Conservation (phyloP, 2,113 vertebrate species). For the Pionites leucogaster region DNA sequence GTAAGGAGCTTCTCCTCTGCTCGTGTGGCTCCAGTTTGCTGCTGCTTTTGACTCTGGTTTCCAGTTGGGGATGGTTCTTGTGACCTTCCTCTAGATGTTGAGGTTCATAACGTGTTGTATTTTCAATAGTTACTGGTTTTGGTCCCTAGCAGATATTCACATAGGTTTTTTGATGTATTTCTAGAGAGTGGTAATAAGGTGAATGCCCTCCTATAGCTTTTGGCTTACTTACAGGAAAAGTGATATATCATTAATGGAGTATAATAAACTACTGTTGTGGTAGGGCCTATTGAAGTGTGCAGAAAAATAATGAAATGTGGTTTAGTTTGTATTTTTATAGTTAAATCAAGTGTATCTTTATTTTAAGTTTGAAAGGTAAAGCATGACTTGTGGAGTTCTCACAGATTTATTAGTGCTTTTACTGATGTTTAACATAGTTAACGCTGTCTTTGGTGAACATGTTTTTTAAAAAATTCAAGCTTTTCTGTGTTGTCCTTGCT, state of each 20-base stretch:
- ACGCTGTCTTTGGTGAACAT: not conserved
- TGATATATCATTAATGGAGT: not conserved
- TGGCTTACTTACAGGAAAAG: not conserved
- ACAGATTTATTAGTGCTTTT: not conserved
- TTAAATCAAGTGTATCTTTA: not conserved
- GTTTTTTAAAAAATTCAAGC: not conserved
- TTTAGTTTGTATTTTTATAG: not conserved
- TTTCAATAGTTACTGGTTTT: not conserved
- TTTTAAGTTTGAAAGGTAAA: not conserved
- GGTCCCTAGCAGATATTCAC: not conserved
- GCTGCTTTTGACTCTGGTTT: not conserved
- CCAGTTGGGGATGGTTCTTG: not conserved
- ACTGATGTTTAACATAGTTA: accelerated
- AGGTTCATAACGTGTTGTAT: not conserved
- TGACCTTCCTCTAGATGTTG: not conserved
- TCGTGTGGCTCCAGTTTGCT: not conserved
- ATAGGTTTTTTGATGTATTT: not conserved
- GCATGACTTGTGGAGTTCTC: not conserved
- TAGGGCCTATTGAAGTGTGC: not conserved
- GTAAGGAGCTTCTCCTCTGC: not conserved
- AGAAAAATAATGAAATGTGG: not conserved
- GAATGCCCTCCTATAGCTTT: not conserved
- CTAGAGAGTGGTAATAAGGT: accelerated
- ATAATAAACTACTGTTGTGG: not conserved
- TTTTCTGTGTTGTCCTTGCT: not conserved